phyloP scores from a whole-genome alignment of 2,113 vertebrate species.

The Ursus arctos region DNA sequence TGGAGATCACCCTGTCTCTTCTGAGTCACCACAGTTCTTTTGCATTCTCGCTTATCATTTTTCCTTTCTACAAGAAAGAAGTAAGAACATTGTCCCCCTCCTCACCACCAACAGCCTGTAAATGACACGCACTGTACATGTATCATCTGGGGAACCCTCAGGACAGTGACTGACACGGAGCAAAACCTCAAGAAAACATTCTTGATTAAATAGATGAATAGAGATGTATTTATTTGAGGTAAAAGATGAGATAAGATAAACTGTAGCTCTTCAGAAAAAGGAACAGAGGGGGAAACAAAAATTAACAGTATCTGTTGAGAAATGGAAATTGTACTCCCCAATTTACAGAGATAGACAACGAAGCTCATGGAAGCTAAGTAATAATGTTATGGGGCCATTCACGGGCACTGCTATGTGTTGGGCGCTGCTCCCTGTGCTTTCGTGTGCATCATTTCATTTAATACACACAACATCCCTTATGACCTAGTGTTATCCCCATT shows the following conservation, averaged over 20 bases:
- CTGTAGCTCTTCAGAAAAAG: conserved; percentile 2
- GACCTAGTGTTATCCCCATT: background rate
- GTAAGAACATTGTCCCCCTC: background rate
- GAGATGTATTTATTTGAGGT: background rate
- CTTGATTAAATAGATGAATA: conserved; percentile 1
- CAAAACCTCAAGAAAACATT: background rate
- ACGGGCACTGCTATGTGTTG: background rate
- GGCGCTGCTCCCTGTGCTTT: background rate
- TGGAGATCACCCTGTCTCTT: background rate
- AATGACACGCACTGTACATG: background rate
- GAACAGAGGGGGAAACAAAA: background rate
- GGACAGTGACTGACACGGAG: background rate
- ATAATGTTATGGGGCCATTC: background rate
- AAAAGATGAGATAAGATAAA: conserved; percentile 16
- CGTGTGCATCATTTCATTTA: background rate
- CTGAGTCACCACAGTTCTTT: background rate
- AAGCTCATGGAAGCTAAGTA: background rate
- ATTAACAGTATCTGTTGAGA: background rate
- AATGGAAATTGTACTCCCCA: background rate
- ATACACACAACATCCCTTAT: background rate
- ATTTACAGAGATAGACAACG: background rate
- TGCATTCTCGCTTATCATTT: background rate
- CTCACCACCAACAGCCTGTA: background rate
- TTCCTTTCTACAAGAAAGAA: background rate
- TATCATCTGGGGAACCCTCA: background rate